Conservation (phyloP, 1,140 invertebrate species). For the Drosophila guanche region DNA sequence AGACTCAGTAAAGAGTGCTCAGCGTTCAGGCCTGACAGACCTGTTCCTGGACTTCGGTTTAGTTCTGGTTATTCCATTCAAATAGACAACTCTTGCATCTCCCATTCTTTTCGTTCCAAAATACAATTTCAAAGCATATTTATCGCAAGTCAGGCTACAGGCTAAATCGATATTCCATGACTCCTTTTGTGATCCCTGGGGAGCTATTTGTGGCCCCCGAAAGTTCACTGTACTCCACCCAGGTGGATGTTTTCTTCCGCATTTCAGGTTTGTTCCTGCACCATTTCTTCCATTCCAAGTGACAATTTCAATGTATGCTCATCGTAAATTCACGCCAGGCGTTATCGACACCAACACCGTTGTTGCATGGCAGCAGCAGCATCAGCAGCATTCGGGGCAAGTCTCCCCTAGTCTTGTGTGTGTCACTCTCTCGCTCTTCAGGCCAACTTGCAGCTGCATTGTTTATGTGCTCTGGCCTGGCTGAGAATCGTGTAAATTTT, state of each 20-base stretch:
- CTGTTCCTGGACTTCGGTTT: too few species aligned
- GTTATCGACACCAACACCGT: conserved; percentile 46
- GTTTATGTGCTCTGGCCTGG: conserved; percentile 60
- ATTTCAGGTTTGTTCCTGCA: conserved; percentile 11
- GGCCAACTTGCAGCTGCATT: conserved; percentile 70
- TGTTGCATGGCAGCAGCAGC: conserved; percentile 6
- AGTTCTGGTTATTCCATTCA: too few species aligned
- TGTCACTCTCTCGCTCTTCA: conserved; percentile 65
- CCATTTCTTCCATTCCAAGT: conserved; percentile 49
- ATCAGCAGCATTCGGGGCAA: conserved; percentile 6
- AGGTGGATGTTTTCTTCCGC: conserved; percentile 24
- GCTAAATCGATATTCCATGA: too few species aligned
- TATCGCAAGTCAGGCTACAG: too few species aligned
- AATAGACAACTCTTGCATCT: too few species aligned
- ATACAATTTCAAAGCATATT: too few species aligned
- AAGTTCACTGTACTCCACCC: conserved; percentile 9
- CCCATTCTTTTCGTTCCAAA: too few species aligned
- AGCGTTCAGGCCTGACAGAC: too few species aligned
- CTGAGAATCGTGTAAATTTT: conserved; percentile 52
- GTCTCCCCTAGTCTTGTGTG: conserved; percentile 22
- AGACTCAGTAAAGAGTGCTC: too few species aligned
- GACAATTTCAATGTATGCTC: conserved; percentile 76
- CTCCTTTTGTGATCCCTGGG: too few species aligned
- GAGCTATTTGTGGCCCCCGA: too few species aligned
- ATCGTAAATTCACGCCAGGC: conserved; percentile 77